Base-by-base conservation (phyloP, 2,113 vertebrate species). In the Rhynchomys soricoides region DNA sequence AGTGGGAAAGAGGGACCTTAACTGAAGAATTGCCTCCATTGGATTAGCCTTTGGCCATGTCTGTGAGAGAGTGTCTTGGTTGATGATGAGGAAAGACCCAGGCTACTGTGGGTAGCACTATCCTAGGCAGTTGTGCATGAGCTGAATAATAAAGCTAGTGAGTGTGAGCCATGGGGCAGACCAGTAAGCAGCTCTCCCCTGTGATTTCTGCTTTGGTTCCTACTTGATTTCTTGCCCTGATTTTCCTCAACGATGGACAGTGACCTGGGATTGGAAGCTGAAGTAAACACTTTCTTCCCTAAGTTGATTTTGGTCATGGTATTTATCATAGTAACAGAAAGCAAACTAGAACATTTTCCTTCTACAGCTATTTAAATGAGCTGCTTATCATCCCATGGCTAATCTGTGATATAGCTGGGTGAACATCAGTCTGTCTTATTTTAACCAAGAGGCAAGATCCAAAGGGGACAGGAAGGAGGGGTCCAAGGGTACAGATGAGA, bases 361-460 rank as follows among this genome's bases (percentile, higher is more conserved):
- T 89, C 81, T 79, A 78, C 48, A 95, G 48, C n/a, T 57, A 0
- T 45, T 94, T 92, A 79, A 82, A 15, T 83, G 83, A 83, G 48
- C 68, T 90, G 52, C 31, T 79, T 24, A 22, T 82, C 5, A 13
- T 89, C 22, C n/a, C 52, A 40, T 13, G 70, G 40, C 82, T 50
- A 40, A 12, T 70, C 70, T 89, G 55, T 91, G 62, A 59, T 96
- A 9, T 52, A 77, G 3, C n/a, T 92, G 75, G 43, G 4, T 88
- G 31, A 88, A 78, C 15, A n/a, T 81, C 75, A 19, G n/a, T 70
- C 29, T 96, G 13, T 45, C 34, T 70, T 87, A 91, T 88, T 95
- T 89, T 74, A 88, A 81, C 75, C 12, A 92, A 95, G 57, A 93
- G 79, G 9, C 11, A 82, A 34, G 57, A 59, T 86, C 64, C 11